These are phyloP conservation scores for Brassicogethes aeneus DNA, from an alignment of 2,888 invertebrate genomes.

Conservation along the genomic window DNA sequence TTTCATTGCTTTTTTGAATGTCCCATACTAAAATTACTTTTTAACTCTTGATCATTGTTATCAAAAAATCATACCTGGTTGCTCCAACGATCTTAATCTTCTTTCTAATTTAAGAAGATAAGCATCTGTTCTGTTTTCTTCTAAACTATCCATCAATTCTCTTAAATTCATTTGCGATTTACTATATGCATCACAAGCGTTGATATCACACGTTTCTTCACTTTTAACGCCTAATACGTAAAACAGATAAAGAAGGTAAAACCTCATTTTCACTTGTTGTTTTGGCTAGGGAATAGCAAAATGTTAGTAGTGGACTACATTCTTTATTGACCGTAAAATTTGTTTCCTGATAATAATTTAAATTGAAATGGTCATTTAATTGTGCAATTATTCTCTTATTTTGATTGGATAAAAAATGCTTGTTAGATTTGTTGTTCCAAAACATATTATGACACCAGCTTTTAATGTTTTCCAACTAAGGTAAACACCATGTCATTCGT, in stretches of 20 bases:
- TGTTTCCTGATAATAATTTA: constrained; percentile 8
- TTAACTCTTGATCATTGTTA: not conserved
- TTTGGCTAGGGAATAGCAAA: constrained; percentile 3
- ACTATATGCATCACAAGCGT: constrained; percentile 47
- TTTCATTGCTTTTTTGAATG: constrained; percentile 48
- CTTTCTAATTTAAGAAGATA: constrained; percentile 52
- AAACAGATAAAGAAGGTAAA: not conserved
- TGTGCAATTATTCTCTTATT: not conserved
- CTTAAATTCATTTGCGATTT: constrained; percentile 32
- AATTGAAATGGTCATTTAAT: not conserved
- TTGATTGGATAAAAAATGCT: too few relatives aligned
- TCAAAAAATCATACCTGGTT: constrained; percentile 46
- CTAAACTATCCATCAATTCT: constrained; percentile 25
- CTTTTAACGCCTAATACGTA: not conserved
- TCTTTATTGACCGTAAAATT: constrained; percentile 19
- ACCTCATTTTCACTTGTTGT: not conserved
- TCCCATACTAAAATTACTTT: constrained; percentile 50
- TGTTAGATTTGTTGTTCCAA: too few relatives aligned
- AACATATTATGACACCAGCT: not conserved
- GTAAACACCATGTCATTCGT: not conserved
- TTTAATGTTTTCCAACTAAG: not conserved
- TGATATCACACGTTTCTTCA: constrained; percentile 38
- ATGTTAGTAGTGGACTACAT: constrained; percentile 17
- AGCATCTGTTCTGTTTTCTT: constrained; percentile 28
- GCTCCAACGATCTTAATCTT: constrained; percentile 58